Conservation (phyloP, 2,113 vertebrate genomes). For the Sapayoa aenigma region DNA sequence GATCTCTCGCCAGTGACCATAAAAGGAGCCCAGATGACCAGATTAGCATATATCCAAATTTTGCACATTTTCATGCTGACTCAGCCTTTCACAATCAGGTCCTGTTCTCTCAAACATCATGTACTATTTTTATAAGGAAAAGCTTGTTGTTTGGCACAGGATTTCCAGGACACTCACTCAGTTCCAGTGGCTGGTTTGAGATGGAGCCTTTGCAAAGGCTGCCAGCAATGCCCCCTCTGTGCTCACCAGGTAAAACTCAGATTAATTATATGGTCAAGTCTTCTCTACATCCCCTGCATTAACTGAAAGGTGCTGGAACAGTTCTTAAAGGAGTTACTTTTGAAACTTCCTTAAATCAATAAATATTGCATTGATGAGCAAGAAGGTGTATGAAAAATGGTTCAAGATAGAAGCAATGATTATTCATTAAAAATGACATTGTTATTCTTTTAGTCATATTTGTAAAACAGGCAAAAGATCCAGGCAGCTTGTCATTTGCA, state of each 20-base stretch:
- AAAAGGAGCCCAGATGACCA: constrained; percentile 55
- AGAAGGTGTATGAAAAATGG: background rate
- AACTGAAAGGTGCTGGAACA: background rate
- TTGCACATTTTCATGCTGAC: constrained; percentile 8
- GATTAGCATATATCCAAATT: constrained; percentile 31
- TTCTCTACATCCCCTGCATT: background rate
- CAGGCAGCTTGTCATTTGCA: background rate
- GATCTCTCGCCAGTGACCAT: constrained; percentile 43
- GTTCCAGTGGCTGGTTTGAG: background rate
- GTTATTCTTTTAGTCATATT: background rate
- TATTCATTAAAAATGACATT: background rate
- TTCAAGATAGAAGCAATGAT: background rate
- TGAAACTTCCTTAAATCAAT: background rate
- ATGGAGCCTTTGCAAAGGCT: background rate
- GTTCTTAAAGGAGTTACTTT: background rate
- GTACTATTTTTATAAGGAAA: background rate
- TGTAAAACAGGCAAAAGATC: background rate
- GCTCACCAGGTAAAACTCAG: background rate
- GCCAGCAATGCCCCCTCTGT: background rate
- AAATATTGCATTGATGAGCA: background rate
- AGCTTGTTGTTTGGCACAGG: background rate
- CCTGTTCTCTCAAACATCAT: background rate
- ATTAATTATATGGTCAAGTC: background rate
- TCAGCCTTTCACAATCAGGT: background rate
- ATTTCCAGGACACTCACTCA: background rate